Evolutionary conservation across 2,888 invertebrate genomes (phyloP).

Genomic region (Ichneumoninae sp.): DNA sequence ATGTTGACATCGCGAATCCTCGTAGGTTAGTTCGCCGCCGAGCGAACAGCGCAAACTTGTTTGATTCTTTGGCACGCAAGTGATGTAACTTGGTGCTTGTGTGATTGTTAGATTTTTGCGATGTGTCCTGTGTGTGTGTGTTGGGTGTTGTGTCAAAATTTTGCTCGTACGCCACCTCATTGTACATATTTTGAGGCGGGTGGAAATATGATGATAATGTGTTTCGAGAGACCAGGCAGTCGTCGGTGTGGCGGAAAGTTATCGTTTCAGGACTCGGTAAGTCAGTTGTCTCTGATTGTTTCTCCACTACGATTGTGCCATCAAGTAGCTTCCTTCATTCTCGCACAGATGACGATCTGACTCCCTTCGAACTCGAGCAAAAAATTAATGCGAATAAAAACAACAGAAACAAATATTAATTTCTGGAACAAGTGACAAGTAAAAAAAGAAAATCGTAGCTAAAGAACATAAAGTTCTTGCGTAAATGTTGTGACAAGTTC

Average conservation of each 20-base stretch:
- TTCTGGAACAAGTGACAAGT: no score
- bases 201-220: background rate
- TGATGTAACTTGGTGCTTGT: slow-evolving; percentile 70
- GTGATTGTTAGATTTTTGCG: slow-evolving; percentile 9
- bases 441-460: no score
- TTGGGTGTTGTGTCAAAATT: slow-evolving; percentile 11
- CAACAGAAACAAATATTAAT: no score
- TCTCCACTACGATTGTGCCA: background rate
- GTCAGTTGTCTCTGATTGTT: background rate
- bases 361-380: background rate
- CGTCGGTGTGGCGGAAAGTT: background rate
- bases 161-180: slow-evolving; percentile 9
- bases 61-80: slow-evolving; percentile 56
- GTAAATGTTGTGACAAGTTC: no score
- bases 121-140: background rate
- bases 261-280: background rate
- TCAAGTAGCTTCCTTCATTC: background rate
- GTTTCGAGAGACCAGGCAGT: background rate
- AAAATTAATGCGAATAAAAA: background rate
- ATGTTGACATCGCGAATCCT: slow-evolving; percentile 40
- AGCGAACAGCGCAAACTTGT: slow-evolving; percentile 62
- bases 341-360: background rate
- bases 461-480: no score
- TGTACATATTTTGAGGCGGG: background rate
- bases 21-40: slow-evolving; percentile 64